Evolutionary conservation across 1,140 invertebrate species (phyloP).

Genomic region (Heterodera schachtii): DNA sequence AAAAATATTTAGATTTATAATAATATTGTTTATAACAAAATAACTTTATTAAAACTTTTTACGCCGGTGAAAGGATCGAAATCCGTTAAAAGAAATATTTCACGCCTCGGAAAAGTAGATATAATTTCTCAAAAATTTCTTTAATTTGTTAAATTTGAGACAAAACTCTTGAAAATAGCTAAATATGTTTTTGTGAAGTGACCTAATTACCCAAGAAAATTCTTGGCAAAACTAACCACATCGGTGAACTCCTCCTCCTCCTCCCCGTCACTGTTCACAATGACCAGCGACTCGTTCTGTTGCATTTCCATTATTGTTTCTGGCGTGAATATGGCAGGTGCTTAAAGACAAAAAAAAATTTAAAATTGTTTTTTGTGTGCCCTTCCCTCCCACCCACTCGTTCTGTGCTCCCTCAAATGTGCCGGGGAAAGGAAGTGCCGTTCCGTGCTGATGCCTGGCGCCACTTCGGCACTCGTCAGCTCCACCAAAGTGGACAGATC

Average conservation of each 20-base stretch:
- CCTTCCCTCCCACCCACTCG: not conserved
- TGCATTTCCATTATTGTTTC: constrained; percentile 72
- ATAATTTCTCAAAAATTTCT: too few relatives aligned
- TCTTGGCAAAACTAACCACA: constrained; percentile 64
- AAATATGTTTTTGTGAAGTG: not conserved
- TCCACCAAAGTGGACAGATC: constrained; percentile 76
- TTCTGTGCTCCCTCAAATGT: constrained; percentile 59
- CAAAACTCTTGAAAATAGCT: too few relatives aligned
- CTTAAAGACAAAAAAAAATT: not conserved
- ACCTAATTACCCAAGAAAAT: too few relatives aligned
- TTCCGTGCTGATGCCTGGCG: constrained; percentile 64
- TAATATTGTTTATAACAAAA: too few relatives aligned
- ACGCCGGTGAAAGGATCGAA: too few relatives aligned
- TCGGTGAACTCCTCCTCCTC: constrained; percentile 74
- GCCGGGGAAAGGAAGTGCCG: constrained; percentile 63
- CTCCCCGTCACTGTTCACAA: constrained; percentile 71
- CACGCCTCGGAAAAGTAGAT: too few relatives aligned
- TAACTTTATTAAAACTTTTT: too few relatives aligned
- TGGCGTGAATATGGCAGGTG: constrained; percentile 69
- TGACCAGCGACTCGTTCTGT: constrained; percentile 67
- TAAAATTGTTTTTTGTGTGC: not conserved
- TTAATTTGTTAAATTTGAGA: too few relatives aligned
- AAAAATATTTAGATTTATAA: too few relatives aligned
- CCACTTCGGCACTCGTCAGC: constrained; percentile 68
- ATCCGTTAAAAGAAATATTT: too few relatives aligned